Percentiles rank a stretch among this genome's conserved stretches.
phyloP scores from a whole-genome alignment of 30 jellyfish, hydroid and myxozoan genomes.

The Cassiopea xamachana region DNA sequence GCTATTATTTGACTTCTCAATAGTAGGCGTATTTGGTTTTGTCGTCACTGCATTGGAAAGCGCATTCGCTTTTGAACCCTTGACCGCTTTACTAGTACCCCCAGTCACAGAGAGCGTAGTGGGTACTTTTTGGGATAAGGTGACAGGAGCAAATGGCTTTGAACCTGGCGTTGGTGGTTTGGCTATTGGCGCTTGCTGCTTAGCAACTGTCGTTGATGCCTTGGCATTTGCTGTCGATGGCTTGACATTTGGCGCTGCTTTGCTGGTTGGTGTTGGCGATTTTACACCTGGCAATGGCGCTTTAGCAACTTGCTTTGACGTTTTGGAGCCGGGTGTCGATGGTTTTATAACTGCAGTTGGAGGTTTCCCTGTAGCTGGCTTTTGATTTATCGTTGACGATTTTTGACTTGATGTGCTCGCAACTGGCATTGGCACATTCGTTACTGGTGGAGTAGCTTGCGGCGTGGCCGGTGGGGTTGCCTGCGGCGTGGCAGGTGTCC shows the following conservation, averaged over 20 bases:
- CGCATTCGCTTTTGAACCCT: neutral
- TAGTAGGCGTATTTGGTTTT: neutral
- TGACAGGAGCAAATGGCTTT: slow-evolving; percentile 39
- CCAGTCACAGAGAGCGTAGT: neutral
- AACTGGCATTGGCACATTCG: slow-evolving; percentile 23
- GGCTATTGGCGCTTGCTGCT: slow-evolving; percentile 46
- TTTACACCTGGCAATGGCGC: slow-evolving; percentile 34
- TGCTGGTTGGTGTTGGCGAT: slow-evolving; percentile 20
- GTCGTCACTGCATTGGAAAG: neutral
- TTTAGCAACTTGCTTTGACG: slow-evolving; percentile 23
- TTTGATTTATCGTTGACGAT: slow-evolving; percentile 1
- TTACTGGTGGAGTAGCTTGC: slow-evolving; percentile 30
- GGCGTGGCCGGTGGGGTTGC: slow-evolving; percentile 3
- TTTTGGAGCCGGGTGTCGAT: slow-evolving; percentile 20
- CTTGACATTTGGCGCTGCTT: slow-evolving; percentile 49
- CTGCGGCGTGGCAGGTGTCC: slow-evolving; percentile 18
- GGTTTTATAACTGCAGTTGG: slow-evolving; percentile 37
- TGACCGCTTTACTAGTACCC: neutral
- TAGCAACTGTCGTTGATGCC: slow-evolving; percentile 57
- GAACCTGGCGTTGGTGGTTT: slow-evolving; percentile 56
- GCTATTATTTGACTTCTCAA: slow-evolving; percentile 7
- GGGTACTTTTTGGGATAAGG: slow-evolving; percentile 26
- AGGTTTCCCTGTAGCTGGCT: slow-evolving; percentile 8
- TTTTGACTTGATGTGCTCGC: slow-evolving; percentile 24
- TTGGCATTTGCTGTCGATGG: slow-evolving; percentile 57